Percentiles rank a stretch among this genome's conserved stretches.
phyloP scores from a whole-genome alignment of 1,140 invertebrate genomes.

The Wasmannia auropunctata region DNA sequence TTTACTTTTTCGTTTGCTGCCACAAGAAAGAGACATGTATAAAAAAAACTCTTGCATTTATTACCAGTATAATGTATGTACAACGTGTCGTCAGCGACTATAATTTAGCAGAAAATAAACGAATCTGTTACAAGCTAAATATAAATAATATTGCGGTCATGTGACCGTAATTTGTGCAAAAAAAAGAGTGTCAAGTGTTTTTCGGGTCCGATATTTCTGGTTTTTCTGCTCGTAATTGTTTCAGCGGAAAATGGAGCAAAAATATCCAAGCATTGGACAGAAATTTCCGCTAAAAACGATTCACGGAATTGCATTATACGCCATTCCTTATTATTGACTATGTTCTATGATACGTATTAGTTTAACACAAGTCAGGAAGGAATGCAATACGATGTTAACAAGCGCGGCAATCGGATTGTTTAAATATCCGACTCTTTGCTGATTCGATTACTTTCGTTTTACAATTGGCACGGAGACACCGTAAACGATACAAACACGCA shows the following conservation, averaged over 20 bases:
- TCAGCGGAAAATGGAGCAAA: not conserved
- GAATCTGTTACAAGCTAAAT: not conserved
- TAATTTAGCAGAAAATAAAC: not conserved
- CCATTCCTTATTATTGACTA: not conserved
- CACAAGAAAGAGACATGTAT: no score
- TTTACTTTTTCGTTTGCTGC: not conserved
- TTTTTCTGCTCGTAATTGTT: not conserved
- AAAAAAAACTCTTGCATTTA: not conserved
- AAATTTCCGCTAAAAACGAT: not conserved
- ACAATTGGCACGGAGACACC: not conserved
- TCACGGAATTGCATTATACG: no score
- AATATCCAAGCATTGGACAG: not conserved
- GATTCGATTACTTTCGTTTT: constrained; percentile 15
- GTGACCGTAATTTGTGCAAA: not conserved
- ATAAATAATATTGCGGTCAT: constrained; percentile 7
- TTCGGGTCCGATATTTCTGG: not conserved
- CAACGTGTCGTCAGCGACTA: not conserved
- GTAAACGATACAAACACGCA: constrained; percentile 5
- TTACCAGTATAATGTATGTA: not conserved
- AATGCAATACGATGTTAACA: constrained; percentile 6
- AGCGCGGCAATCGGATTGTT: not conserved
- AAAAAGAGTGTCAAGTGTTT: not conserved
- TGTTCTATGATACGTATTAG: not conserved
- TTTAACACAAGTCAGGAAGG: not conserved
- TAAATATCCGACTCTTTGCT: not conserved